Conservation (phyloP, 2,113 vertebrate species). For the Fukomys damarensis region DNA sequence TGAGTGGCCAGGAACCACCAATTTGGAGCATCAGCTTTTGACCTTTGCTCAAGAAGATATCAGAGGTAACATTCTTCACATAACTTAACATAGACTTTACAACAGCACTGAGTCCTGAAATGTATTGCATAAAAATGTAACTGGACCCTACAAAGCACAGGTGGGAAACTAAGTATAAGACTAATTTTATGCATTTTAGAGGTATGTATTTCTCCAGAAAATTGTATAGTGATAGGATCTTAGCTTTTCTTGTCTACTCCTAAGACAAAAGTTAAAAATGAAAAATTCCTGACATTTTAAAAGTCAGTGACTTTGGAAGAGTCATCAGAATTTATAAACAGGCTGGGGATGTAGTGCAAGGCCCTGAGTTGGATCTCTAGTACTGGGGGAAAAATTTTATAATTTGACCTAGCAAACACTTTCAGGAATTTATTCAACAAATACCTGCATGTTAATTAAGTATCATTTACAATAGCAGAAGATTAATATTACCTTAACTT, state of each 20-base stretch:
- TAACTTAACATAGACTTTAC: constrained; percentile 55
- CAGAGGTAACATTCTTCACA: constrained; percentile 58
- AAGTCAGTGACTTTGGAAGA: constrained; percentile 68
- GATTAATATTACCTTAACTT: constrained; percentile 30
- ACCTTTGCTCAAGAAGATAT: constrained; percentile 47
- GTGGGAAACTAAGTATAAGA: constrained; percentile 51
- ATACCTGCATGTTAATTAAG: constrained; percentile 60
- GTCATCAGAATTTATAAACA: constrained; percentile 60
- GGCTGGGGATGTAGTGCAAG: too few species aligned
- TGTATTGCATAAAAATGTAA: constrained; percentile 59
- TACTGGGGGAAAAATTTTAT: not conserved
- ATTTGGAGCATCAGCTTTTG: constrained; percentile 35
- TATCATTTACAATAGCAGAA: constrained; percentile 51
- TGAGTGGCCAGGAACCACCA: constrained; percentile 32
- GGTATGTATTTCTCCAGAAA: constrained; percentile 48
- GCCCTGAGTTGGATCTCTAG: too few species aligned
- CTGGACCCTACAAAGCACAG: not conserved
- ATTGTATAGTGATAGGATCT: constrained; percentile 39
- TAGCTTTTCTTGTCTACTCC: constrained; percentile 45
- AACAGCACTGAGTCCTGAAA: constrained; percentile 30
- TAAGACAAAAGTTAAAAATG: constrained; percentile 55
- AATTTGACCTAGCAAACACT: constrained; percentile 40
- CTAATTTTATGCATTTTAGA: constrained; percentile 45
- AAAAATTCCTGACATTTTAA: constrained; percentile 58
- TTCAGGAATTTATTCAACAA: constrained; percentile 64